phyloP scores from a whole-genome alignment of 2,888 invertebrate genomes.

The Eupeodes latifasciatus region DNA sequence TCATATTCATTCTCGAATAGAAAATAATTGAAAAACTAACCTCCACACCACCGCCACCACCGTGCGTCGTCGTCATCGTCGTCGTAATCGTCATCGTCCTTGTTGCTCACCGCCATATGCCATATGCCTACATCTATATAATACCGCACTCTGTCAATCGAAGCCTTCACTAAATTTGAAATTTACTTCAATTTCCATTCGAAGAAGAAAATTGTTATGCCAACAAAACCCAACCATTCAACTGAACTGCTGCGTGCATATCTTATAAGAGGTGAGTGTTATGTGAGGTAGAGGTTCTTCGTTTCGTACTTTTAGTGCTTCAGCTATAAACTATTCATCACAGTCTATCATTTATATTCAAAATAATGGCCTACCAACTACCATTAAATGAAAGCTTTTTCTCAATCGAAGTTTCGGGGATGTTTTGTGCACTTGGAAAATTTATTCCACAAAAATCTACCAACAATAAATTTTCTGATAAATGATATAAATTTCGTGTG shows the following conservation, averaged over 20 bases:
- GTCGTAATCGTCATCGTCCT: not conserved
- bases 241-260: conserved; percentile 49
- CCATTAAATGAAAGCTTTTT: conserved; percentile 36
- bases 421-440: conserved; percentile 37
- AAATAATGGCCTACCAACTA: conserved; percentile 55
- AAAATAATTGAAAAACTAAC: conserved; percentile 69
- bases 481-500: no score
- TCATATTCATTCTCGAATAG: conserved; percentile 60
- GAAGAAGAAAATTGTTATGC: conserved; percentile 42
- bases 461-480: no score
- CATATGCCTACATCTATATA: no score
- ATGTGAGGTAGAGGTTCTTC: not conserved
- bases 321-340: conserved; percentile 69
- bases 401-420: conserved; percentile 25
- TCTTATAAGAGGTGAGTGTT: conserved; percentile 10
- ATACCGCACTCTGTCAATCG: conserved; percentile 18
- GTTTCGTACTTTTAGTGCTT: conserved; percentile 13
- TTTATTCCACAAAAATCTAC: not conserved
- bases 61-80: not conserved
- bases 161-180: conserved; percentile 49
- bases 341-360: conserved; percentile 69
- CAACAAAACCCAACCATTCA: conserved; percentile 40
- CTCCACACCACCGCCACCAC: not conserved
- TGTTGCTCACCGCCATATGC: no score
- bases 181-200: conserved; percentile 68